Evolutionary conservation across 2,113 vertebrate genomes (phyloP).

Genomic region (Clarias gariepinus): DNA sequence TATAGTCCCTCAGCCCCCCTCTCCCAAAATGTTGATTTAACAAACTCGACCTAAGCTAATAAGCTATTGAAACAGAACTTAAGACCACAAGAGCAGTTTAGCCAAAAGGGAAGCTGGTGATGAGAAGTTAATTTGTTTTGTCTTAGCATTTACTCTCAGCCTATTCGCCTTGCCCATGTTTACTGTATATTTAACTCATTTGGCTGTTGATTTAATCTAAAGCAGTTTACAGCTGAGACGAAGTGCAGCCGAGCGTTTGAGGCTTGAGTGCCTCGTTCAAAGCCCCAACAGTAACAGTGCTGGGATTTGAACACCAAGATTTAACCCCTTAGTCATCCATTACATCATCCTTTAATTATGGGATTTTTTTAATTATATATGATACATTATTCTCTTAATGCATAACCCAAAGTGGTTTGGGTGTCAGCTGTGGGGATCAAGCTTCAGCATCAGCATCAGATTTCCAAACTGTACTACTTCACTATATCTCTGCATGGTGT

Average conservation of each 20-base stretch:
- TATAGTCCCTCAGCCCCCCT: background rate
- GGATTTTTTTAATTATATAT: too few species aligned
- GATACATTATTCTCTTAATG: background rate
- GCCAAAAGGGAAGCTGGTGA: background rate
- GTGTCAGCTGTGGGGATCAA: background rate
- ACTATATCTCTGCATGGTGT: too few species aligned
- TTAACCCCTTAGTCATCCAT: background rate
- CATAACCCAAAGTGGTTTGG: background rate
- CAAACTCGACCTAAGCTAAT: background rate
- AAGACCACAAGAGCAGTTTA: background rate
- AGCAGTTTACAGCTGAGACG: background rate
- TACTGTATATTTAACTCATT: background rate
- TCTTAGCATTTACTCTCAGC: background rate
- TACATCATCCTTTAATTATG: background rate
- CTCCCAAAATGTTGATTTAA: background rate
- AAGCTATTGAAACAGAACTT: background rate
- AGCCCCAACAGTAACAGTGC: background rate
- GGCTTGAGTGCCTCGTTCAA: background rate
- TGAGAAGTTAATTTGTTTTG: background rate
- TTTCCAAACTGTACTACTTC: too few species aligned
- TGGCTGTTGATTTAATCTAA: background rate
- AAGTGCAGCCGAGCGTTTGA: background rate
- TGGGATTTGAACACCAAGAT: background rate
- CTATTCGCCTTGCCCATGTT: background rate
- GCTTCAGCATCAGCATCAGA: too few species aligned